A percentile compares a stretch with the other conserved stretches of the same genome.
phyloP scores from a whole-genome alignment of 1,140 invertebrate genomes.

The Chelonus insularis region DNA sequence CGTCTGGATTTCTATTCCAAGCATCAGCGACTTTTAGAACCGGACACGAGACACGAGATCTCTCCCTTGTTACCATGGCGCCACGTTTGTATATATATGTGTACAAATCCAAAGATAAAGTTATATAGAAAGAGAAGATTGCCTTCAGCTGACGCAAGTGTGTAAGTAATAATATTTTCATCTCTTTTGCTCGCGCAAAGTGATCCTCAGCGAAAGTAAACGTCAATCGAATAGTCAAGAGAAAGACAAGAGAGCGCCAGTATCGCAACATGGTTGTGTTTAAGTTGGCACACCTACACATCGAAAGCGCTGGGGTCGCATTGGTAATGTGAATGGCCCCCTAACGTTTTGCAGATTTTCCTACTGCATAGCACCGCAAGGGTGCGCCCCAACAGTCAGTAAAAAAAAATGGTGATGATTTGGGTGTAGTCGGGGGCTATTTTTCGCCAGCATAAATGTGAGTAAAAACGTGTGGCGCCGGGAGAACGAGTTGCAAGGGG shows the following conservation, averaged over 20 bases:
- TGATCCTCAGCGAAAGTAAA: no score
- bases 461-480: slow-evolving; percentile 35
- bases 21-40: slow-evolving; percentile 14
- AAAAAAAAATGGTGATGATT: slow-evolving; percentile 57
- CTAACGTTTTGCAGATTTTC: slow-evolving; percentile 23
- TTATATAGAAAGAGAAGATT: background rate
- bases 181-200: no score
- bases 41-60: slow-evolving; percentile 13
- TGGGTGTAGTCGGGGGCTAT: slow-evolving; percentile 54
- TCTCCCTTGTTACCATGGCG: slow-evolving; percentile 19
- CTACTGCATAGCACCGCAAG: slow-evolving; percentile 39
- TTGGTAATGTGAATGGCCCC: slow-evolving; percentile 22
- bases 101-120: background rate
- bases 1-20: slow-evolving; percentile 19
- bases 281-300: background rate
- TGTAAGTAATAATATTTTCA: background rate
- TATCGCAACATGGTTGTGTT: background rate
- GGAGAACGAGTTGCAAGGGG: slow-evolving; percentile 1
- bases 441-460: slow-evolving; percentile 49
- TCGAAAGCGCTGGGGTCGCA: background rate
- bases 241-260: background rate
- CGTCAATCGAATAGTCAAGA: no score
- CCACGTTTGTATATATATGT: slow-evolving; percentile 7
- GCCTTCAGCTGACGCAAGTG: background rate
- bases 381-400: slow-evolving; percentile 33